Percentiles rank a stretch among this genome's conserved stretches.
These are phyloP conservation scores for Coecobrya sp. DNA, from an alignment of 2,888 invertebrate genomes.

Conservation along the genomic window DNA sequence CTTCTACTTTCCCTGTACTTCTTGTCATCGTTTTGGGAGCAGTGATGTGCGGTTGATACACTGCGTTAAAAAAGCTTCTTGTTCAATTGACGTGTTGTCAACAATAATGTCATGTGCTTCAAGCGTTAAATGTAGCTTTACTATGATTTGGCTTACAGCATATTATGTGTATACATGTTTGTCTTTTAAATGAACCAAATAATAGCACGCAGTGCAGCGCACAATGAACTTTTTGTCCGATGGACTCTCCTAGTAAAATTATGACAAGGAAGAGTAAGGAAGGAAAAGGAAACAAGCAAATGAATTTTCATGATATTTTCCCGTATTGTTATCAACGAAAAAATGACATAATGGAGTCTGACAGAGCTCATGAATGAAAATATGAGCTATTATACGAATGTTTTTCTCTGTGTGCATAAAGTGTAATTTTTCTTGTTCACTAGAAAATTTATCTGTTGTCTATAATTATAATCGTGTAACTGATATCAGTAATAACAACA, in stretches of 20 bases:
- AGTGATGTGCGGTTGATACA: not conserved
- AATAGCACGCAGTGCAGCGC: not conserved
- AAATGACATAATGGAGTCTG: not conserved
- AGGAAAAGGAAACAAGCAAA: not conserved
- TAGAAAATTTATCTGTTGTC: not conserved
- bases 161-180: not conserved
- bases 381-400: not conserved
- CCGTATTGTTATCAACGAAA: not conserved
- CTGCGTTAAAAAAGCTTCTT: not conserved
- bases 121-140: not conserved
- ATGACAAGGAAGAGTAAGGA: not conserved
- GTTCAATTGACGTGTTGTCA: constrained; percentile 18
- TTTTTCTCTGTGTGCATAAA: not conserved
- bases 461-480: constrained; percentile 36
- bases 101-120: constrained; percentile 19
- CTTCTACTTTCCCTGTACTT: not conserved
- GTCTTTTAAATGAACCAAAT: not conserved
- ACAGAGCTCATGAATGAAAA: not conserved
- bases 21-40: not conserved
- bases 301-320: not conserved
- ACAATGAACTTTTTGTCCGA: not conserved
- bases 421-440: not conserved
- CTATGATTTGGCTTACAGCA: not conserved
- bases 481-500: constrained; percentile 22
- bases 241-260: not conserved